Base-by-base conservation (phyloP, 2,888 invertebrate genomes). In the Pasiphila rectangulata region DNA sequence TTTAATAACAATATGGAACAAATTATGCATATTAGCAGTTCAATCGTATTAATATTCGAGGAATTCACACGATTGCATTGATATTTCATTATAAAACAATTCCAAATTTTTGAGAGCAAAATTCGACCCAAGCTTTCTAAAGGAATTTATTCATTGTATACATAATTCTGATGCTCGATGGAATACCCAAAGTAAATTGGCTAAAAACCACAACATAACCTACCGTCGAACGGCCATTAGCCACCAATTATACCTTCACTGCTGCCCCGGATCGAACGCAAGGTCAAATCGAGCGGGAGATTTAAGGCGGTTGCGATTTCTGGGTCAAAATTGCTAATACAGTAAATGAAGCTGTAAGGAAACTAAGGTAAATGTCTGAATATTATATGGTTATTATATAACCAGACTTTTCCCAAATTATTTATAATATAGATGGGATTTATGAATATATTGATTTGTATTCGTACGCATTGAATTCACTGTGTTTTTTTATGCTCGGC, bases 201-300 rank as follows among this genome's bases (percentile, higher is more conserved):
- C 25, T 20, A 32, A 38, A 15, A 25, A 21, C 38, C 39, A 45
- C 37, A 38, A 37, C 30, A 37, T 16, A 38, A 17, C n/a, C 17
- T 19, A 24, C 19, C 32, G 10, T n/a, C n/a, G n/a, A n/a, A 20
- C 25, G 15, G 7, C 30, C 32, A 46, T 30, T 29, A 19, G 40
- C 15, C 15, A 13, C 34, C 37, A 39, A 38, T 44, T 40, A 44
- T 46, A 34, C 46, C 43, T 38, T 38, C 35, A 24, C 10, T 32
- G 10, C 12, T 23, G 24, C 17, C 37, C 39, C 10, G 36, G 36
- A 48, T 49, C 41, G 30, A 30, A 15, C 23, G 24, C 50, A 51
- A 48, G 51, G 52, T 49, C 49, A 35, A 38, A 49, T 41, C 21
- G 20, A 6, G 20, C 29, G 43, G 24, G 23, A 38, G 27, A 44